phyloP scores from a whole-genome alignment of 2,797 vertebrate species.

The Chelonia mydas region DNA sequence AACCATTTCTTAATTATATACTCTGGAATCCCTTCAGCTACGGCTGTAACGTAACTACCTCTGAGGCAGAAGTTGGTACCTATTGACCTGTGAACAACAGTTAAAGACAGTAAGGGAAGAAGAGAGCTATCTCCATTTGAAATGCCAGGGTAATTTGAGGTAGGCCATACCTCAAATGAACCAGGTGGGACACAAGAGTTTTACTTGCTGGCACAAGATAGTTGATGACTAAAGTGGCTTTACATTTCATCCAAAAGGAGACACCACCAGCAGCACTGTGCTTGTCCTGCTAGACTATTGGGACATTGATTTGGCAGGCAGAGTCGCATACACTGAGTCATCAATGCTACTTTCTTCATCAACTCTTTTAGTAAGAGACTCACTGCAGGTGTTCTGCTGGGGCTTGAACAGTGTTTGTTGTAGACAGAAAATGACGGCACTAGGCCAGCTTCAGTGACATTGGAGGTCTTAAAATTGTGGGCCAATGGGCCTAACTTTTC shows the following conservation, averaged over 20 bases:
- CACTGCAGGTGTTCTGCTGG: not conserved
- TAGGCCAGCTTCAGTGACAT: too few relatives aligned
- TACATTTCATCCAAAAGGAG: not conserved
- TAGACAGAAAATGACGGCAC: too few relatives aligned
- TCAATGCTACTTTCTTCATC: not conserved
- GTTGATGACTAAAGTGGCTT: rapidly evolving
- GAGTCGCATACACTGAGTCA: not conserved
- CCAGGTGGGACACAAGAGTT: not conserved
- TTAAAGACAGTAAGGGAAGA: not conserved
- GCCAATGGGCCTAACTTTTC: too few relatives aligned
- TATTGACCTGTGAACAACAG: not conserved
- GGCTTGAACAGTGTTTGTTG: too few relatives aligned
- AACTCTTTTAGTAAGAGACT: too few relatives aligned
- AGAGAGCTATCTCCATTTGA: not conserved
- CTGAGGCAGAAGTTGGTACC: not conserved
- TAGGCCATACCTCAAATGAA: not conserved
- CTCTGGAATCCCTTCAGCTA: not conserved
- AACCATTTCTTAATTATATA: not conserved
- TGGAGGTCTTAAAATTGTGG: too few relatives aligned
- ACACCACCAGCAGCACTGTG: not conserved
- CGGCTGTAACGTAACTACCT: not conserved
- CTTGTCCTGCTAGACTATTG: not conserved
- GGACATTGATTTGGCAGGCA: not conserved
- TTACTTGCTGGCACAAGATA: not conserved
- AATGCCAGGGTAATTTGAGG: not conserved